Conservation (phyloP, 2,797 vertebrate species). For the Phaenicophaeus curvirostris region DNA sequence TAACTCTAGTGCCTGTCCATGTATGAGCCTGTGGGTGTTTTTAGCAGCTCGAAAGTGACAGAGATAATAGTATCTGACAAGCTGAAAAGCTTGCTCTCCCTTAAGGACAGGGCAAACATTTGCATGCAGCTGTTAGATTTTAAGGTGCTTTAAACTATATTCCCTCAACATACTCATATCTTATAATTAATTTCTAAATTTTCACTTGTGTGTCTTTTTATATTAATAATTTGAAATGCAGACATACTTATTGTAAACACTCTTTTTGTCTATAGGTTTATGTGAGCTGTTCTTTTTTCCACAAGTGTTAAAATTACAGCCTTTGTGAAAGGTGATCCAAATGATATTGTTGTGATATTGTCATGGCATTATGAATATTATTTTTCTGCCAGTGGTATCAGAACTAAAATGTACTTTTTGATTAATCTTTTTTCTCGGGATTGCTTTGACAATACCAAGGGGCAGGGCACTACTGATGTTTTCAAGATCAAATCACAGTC, state of each 20-base stretch:
- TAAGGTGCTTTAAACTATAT: background rate
- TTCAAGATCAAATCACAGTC: background rate
- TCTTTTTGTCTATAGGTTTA: background rate
- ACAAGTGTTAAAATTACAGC: background rate
- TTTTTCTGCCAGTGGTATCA: background rate
- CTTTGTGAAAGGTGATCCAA: background rate
- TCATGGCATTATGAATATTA: no score
- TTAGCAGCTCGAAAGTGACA: background rate
- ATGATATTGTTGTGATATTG: accelerated
- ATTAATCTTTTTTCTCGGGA: background rate
- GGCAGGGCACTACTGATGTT: background rate
- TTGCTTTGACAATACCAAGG: background rate
- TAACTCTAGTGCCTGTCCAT: background rate
- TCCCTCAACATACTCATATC: background rate
- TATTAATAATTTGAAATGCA: background rate
- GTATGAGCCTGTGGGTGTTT: background rate
- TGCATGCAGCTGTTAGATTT: background rate
- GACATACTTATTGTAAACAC: background rate
- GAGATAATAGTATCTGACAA: background rate
- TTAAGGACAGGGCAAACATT: background rate
- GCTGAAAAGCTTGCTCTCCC: background rate
- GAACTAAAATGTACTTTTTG: background rate
- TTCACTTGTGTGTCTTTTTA: background rate
- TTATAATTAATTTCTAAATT: background rate
- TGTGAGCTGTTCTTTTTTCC: background rate